Evolutionary conservation across 2,113 vertebrate genomes (phyloP), one percentile per base, ranked within the genome.

Genomic region (Ailuropoda melanoleuca): DNA sequence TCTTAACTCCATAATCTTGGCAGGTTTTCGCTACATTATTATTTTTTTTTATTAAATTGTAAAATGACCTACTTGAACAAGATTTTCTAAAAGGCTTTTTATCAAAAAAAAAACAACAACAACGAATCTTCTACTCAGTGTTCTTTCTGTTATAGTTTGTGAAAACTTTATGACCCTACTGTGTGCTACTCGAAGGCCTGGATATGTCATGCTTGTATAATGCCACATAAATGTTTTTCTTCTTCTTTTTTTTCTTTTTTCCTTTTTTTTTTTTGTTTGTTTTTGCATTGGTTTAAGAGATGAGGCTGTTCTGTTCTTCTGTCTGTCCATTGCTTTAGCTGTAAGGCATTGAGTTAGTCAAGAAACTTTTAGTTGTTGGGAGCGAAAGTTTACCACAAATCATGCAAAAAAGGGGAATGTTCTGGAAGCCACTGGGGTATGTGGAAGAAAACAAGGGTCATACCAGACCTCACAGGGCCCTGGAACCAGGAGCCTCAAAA

Each of bases 1-100:
- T 48, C 46, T 56, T 90, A 60, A 70, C 53, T 84, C 85, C 6
- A 23, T 84, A n/a, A 90, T 75, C 93, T 50, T 90, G 70, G 81
- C 77, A 88, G 64, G 10, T 97, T 86, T 93, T 95, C 88, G 81
- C n/a, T 17, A 48, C 11, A 0, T 96, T 83, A 66, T 89, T 90
- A 58, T 90, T 90, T 74, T 94, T 80, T 78, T 24, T 53, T 48
- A 92, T 93, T 78, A 93, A 81, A 91, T 88, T 82, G 56, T 91
- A 93, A 84, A 93, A 55, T 31, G 72, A 96, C 37, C 24, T 74
- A 68, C 55, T 95, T 24, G 60, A 82, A 62, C 8, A 58, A 53
- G 31, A 43, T 66, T 83, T 90, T 82, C n/a, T 8, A 75, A 90
- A 62, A 46, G 6, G 4, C 2, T 53, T 87, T 64, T 68, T 43